phyloP scores from a whole-genome alignment of 2,888 invertebrate species.

The Microctonus hyperodae region DNA sequence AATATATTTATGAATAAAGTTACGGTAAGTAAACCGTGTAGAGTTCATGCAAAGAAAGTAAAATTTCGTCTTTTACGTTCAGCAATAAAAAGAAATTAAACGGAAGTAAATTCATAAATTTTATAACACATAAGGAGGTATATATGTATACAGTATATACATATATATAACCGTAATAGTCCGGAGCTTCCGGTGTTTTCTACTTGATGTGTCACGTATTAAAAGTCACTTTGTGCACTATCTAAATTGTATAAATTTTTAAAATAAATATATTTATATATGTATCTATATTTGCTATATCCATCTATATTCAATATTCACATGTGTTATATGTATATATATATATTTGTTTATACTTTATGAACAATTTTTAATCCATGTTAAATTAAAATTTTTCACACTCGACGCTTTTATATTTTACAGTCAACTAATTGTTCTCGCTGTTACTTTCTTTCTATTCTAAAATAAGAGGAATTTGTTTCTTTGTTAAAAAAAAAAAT shows the following conservation, averaged over 20 bases:
- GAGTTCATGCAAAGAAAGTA: slow-evolving; percentile 29
- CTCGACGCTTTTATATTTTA: neutral
- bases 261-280: too few species aligned
- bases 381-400: neutral
- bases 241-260: too few species aligned
- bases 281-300: too few species aligned
- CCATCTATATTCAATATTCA: too few species aligned
- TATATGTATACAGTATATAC: too few species aligned
- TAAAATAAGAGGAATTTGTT: neutral
- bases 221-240: slow-evolving; percentile 9
- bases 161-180: slow-evolving; percentile 37
- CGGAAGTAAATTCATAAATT: slow-evolving; percentile 41
- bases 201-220: slow-evolving; percentile 2
- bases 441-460: neutral
- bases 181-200: slow-evolving; percentile 37
- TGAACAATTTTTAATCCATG: neutral
- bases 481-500: neutral
- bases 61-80: slow-evolving; percentile 23
- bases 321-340: neutral
- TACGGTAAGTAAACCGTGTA: too few species aligned
- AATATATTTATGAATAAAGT: neutral
- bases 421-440: neutral
- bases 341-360: neutral
- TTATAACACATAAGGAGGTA: slow-evolving; percentile 38
- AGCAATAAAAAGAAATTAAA: slow-evolving; percentile 33